phyloP scores from a whole-genome alignment of 2,797 vertebrate species.

The Denticeps clupeoides region DNA sequence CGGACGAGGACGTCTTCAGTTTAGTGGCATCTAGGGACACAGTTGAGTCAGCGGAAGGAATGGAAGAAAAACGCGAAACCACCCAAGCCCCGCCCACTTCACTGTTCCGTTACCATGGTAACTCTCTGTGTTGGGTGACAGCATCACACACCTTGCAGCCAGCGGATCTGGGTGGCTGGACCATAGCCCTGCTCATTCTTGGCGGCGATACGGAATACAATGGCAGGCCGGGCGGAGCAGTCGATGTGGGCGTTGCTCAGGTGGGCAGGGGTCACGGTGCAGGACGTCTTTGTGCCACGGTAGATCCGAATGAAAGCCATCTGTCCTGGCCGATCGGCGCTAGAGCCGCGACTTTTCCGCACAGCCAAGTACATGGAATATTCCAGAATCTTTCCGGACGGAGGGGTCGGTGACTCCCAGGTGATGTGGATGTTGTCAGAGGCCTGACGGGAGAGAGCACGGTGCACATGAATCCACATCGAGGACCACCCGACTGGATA shows the following conservation, averaged over 20 bases:
- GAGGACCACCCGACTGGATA: neutral
- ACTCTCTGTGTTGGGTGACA: too few relatives aligned
- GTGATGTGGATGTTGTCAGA: conserved; percentile 87
- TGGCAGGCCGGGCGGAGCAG: conserved; percentile 79
- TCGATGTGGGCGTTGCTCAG: conserved; percentile 88
- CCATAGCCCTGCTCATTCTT: conserved; percentile 96
- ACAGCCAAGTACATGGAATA: conserved; percentile 96
- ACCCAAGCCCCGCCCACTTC: too few relatives aligned
- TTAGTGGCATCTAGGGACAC: too few relatives aligned
- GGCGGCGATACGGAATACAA: conserved; percentile 93
- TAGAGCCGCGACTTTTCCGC: conserved; percentile 62
- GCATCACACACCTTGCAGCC: conserved; percentile 79
- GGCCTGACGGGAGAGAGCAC: conserved; percentile 48
- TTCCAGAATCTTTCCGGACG: conserved; percentile 87
- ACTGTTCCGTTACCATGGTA: too few relatives aligned
- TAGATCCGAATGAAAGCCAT: conserved; percentile 93
- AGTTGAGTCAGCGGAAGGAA: too few relatives aligned
- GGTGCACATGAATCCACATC: neutral
- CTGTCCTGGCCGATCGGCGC: conserved; percentile 62
- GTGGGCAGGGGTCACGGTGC: conserved; percentile 70
- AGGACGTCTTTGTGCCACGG: conserved; percentile 86
- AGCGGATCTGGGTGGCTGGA: conserved; percentile 93
- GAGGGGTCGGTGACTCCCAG: conserved; percentile 85
- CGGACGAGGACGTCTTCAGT: too few relatives aligned
- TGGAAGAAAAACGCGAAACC: too few relatives aligned